A percentile compares a stretch with the other conserved stretches of the same genome.
Evolutionary conservation across 30 jellyfish, hydroid and myxozoan genomes (phyloP).

Genomic region (Mastigias papua): DNA sequence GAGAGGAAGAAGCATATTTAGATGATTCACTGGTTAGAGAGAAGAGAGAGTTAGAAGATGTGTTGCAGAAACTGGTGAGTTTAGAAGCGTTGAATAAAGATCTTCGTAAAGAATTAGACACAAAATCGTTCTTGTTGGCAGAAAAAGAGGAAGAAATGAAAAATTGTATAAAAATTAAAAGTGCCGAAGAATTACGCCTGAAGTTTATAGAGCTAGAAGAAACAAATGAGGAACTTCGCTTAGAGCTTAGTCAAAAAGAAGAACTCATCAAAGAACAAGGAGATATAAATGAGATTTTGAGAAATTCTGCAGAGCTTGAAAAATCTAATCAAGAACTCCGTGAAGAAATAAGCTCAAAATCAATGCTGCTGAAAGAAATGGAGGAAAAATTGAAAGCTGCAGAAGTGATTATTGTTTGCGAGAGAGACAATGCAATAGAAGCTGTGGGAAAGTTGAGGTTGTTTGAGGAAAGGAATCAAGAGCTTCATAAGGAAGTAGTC

Average conservation of each 20-base stretch:
- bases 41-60: neutral
- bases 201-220: constrained; percentile 16
- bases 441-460: neutral
- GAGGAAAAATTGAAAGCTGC: neutral
- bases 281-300: neutral
- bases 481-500: neutral
- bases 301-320: neutral
- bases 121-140: neutral
- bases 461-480: neutral
- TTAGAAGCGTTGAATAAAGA: constrained; percentile 3
- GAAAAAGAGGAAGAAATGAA: constrained; percentile 4
- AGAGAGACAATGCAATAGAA: neutral
- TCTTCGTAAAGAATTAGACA: neutral
- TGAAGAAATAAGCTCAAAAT: neutral
- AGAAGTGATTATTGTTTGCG: neutral
- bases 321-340: neutral
- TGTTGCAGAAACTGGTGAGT: neutral
- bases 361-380: neutral
- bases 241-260: neutral
- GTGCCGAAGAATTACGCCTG: constrained; percentile 10
- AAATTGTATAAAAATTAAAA: neutral
- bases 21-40: neutral
- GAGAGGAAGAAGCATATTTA: neutral
- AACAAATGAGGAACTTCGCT: constrained; percentile 20
- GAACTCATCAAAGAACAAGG: neutral